phyloP scores from a whole-genome alignment of 1,140 invertebrate genomes.

The Apocrypta bakeri region DNA sequence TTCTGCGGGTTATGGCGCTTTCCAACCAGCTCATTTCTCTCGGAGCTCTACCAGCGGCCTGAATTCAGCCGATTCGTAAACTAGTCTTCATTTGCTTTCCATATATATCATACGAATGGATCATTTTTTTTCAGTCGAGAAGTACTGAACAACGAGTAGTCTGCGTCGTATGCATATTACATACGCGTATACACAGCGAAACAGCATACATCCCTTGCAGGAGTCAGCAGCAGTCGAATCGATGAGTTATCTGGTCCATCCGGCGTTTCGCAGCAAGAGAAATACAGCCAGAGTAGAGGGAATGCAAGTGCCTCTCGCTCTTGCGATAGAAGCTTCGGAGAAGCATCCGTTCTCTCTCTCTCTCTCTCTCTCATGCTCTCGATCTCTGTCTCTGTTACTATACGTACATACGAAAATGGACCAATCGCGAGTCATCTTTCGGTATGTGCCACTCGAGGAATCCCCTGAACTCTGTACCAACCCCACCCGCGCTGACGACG shows the following conservation, averaged over 20 bases:
- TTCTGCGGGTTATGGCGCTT: conserved; percentile 26
- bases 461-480: background rate
- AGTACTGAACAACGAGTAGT: too few relatives aligned
- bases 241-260: conserved; percentile 40
- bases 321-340: background rate
- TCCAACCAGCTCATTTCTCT: background rate
- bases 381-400: background rate
- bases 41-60: background rate
- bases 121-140: too few relatives aligned
- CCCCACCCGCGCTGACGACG: background rate
- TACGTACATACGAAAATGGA: conserved; percentile 38
- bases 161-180: too few relatives aligned
- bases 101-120: too few relatives aligned
- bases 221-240: conserved; percentile 12
- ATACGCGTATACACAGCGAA: too few relatives aligned
- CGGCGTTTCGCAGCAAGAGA: conserved; percentile 6
- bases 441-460: conserved; percentile 43
- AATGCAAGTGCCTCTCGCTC: conserved; percentile 23
- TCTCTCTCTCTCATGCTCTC: background rate
- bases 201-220: background rate
- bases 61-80: conserved; percentile 25
- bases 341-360: background rate
- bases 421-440: conserved; percentile 44
- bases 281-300: conserved; percentile 36
- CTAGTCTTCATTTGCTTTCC: too few relatives aligned